Conservation (phyloP, 2,797 vertebrate species). For the Poecilia gillii region DNA sequence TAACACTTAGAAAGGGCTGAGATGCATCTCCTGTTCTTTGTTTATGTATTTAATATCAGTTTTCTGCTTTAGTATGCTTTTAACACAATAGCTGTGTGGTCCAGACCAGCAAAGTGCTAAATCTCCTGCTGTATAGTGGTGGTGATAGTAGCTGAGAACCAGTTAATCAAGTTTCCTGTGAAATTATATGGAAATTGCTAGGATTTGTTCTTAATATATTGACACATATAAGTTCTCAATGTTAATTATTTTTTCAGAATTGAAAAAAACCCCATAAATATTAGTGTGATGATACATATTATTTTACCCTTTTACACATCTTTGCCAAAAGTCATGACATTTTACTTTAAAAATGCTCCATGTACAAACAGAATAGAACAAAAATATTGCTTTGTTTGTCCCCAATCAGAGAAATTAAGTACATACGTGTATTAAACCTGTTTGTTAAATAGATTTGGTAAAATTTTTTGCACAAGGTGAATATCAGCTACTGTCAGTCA, state of each 20-base stretch:
- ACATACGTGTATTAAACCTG: too few relatives aligned
- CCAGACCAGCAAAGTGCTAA: not conserved
- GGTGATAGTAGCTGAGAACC: not conserved
- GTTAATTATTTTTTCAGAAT: not conserved
- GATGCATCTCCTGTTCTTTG: not conserved
- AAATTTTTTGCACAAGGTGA: too few relatives aligned
- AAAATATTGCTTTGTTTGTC: too few relatives aligned
- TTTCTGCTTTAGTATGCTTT: not conserved
- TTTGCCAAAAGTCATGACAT: not conserved
- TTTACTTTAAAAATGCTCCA: not conserved
- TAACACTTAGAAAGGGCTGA: not conserved
- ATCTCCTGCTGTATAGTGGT: not conserved
- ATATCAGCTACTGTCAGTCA: too few relatives aligned
- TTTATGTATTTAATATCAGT: not conserved
- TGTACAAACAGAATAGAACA: not conserved
- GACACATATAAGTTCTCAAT: not conserved
- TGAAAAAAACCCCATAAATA: too few relatives aligned
- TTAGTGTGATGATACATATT: too few relatives aligned
- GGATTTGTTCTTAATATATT: not conserved
- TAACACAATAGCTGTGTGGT: not conserved
- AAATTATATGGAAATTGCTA: not conserved
- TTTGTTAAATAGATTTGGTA: too few relatives aligned
- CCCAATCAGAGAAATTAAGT: too few relatives aligned
- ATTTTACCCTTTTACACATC: not conserved
- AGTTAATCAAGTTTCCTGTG: not conserved